These are phyloP conservation scores for Julus scanicus DNA, from an alignment of 2,888 invertebrate genomes.

Conservation along the genomic window DNA sequence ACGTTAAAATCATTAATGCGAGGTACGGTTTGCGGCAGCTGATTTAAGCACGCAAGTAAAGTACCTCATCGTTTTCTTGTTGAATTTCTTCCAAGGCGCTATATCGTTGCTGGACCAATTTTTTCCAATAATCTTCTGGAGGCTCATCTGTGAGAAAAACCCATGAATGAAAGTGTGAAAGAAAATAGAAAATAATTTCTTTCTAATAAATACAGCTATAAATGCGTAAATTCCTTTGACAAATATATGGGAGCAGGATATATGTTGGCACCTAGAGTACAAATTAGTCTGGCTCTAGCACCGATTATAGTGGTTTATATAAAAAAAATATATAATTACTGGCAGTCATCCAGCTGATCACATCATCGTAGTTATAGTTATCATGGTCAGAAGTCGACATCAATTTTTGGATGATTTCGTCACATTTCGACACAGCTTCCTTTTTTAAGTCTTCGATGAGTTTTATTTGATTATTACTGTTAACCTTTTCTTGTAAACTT, in stretches of 20 bases:
- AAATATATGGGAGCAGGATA: too few species aligned
- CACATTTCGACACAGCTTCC: not conserved
- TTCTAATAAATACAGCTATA: too few species aligned
- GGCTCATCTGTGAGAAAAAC: not conserved
- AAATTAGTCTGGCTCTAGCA: too few species aligned
- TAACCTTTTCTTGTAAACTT: not conserved
- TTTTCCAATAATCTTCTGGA: conserved; percentile 50
- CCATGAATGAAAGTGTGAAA: not conserved
- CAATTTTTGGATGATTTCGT: not conserved
- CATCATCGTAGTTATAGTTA: not conserved
- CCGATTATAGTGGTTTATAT: not conserved
- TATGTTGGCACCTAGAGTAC: too few species aligned
- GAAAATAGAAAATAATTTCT: not conserved
- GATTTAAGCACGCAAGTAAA: not conserved
- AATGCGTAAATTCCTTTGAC: too few species aligned
- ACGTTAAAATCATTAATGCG: not conserved
- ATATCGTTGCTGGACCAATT: conserved; percentile 52
- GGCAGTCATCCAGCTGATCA: not conserved
- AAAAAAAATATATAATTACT: not conserved
- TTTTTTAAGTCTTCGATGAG: not conserved
- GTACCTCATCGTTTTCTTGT: conserved; percentile 53
- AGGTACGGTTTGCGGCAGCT: too few species aligned
- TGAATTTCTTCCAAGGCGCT: conserved; percentile 48
- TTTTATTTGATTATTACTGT: not conserved
- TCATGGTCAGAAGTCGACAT: not conserved